Evolutionary conservation across 2,797 vertebrate species (phyloP), one percentile per base, ranked within the genome.

Genomic region (Numenius phaeopus): DNA sequence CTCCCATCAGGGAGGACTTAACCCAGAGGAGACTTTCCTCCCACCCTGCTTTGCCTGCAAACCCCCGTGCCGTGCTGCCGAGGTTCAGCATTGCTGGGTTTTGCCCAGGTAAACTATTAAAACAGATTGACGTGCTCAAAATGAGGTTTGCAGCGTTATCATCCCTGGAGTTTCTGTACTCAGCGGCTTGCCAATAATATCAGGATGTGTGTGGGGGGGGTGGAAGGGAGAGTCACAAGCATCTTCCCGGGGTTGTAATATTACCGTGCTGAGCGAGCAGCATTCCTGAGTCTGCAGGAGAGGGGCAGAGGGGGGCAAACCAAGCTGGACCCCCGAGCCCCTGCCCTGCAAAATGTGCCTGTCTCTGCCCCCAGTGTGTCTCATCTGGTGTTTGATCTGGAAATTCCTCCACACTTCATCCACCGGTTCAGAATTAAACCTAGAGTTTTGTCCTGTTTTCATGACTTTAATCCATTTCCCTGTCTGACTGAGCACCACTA

Each of bases 281-380:
- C 58, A 4, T 46, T 83, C 52, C 72, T 29, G 20, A 1, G 39
- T 40, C 39, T 7, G 11, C 47, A 12, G 55, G 13, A 39, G 34
- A 14, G 30, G 61, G 46, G 59, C 59, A 26, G 42, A 3, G 47
- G 20, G 61, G 61, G 47, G 17, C 54, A 49, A 26, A 27, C 1
- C 22, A 32, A 64, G 69, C 64, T 26, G 59, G 34, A 44, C 21
- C 69, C 78, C 30, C 2, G 3, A 67, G 59, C 52, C 59, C 39
- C 64, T 71, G 64, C 58, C 49, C 61, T 69, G 55, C 30, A 5
- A 3, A 39, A 2, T 0, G 1, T 4, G 4, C 0, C 0, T 14
- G 20, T 29, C n/a, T 42, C 49, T 59, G 73, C 39, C 32, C 54
- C 54, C 67, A 4, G 32, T 1, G 8, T 5, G 8, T 62, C 72